phyloP scores from a whole-genome alignment of 92 coral and sea anemone species.

The Micromussa lordhowensis region DNA sequence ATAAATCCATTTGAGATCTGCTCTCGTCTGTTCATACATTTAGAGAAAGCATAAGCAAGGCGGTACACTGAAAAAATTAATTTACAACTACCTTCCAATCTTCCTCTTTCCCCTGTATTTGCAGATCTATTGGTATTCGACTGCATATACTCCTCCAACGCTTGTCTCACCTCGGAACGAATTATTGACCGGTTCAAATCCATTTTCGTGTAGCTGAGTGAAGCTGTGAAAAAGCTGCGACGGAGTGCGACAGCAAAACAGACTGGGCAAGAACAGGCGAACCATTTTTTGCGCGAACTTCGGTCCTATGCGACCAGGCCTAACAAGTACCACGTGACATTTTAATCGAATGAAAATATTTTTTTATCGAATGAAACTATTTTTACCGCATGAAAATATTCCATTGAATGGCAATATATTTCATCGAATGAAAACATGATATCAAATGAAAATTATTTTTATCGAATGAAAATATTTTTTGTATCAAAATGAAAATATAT shows the following conservation, averaged over 20 bases:
- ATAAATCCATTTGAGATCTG: constrained; percentile 17
- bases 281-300: constrained; percentile 20
- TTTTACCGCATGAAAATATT: background rate
- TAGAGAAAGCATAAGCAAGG: constrained; percentile 25
- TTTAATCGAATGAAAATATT: background rate
- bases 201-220: constrained; percentile 19
- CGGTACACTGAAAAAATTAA: background rate
- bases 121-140: constrained; percentile 33
- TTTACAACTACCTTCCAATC: constrained; percentile 18
- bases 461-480: background rate
- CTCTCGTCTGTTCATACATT: constrained; percentile 6
- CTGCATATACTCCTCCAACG: constrained; percentile 34
- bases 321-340: constrained; percentile 3
- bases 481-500: background rate
- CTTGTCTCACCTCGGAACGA: constrained; percentile 40
- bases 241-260: constrained; percentile 35
- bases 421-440: background rate
- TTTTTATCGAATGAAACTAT: background rate
- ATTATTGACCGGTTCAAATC: constrained; percentile 36
- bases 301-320: constrained; percentile 19
- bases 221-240: constrained; percentile 32
- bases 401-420: background rate
- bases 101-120: constrained; percentile 5
- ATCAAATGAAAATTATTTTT: background rate
- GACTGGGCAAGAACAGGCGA: constrained; percentile 7